Percentiles rank a stretch among this genome's conserved stretches.
phyloP scores from a whole-genome alignment of 2,113 vertebrate genomes.

The Chloroceryle aenea region DNA sequence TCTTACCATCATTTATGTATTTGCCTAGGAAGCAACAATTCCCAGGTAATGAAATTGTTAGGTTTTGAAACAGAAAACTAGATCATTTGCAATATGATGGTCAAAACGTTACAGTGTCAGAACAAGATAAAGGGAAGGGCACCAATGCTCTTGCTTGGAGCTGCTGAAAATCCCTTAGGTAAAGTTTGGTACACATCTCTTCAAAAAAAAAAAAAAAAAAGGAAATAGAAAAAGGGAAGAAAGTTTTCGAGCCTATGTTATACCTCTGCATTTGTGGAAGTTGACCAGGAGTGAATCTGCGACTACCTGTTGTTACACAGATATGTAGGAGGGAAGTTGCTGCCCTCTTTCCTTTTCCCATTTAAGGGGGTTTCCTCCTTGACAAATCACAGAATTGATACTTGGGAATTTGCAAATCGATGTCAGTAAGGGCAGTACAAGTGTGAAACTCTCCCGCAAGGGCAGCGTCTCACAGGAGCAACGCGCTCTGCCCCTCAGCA shows the following conservation, averaged over 20 bases:
- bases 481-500: rapidly evolving
- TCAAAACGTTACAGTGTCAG: not conserved
- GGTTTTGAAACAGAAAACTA: not conserved
- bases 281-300: not conserved
- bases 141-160: not conserved
- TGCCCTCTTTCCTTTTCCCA: not conserved
- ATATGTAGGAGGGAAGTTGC: not conserved
- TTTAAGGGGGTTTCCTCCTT: not conserved
- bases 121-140: not conserved
- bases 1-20: not conserved
- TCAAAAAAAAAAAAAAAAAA: not conserved
- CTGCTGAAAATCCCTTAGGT: not conserved
- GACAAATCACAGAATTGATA: not conserved
- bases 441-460: not conserved
- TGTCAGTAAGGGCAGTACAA: rapidly evolving
- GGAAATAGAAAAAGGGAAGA: rapidly evolving
- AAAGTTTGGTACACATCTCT: not conserved
- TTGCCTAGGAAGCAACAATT: not conserved
- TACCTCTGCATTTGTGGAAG: not conserved
- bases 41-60: not conserved
- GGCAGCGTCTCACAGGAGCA: not conserved
- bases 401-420: not conserved
- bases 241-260: not conserved
- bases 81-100: not conserved
- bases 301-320: not conserved